These are phyloP conservation scores for Pseudomyrmex cubaensis DNA, from an alignment of 1,140 invertebrate genomes.

Conservation along the genomic window DNA sequence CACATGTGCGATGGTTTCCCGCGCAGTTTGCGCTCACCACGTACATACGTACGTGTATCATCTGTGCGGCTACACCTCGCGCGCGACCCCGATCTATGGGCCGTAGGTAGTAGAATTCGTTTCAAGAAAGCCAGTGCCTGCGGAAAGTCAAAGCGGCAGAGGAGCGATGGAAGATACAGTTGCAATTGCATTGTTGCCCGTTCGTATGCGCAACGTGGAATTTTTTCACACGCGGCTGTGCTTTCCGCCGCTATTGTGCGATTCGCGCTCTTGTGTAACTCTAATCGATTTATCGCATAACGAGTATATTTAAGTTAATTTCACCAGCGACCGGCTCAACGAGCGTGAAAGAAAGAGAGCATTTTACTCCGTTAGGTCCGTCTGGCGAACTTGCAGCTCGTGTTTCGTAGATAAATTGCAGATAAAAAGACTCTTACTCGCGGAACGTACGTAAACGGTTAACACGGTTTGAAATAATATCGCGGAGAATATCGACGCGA, in stretches of 20 bases:
- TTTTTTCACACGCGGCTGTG: constrained; percentile 67
- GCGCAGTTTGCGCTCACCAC: constrained; percentile 7
- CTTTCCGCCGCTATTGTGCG: constrained; percentile 48
- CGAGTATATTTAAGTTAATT: constrained; percentile 39
- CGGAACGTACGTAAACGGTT: neutral
- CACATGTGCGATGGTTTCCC: constrained; percentile 29
- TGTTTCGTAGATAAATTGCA: neutral
- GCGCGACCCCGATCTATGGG: constrained; percentile 66
- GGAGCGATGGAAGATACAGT: constrained; percentile 61
- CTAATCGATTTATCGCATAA: constrained; percentile 59
- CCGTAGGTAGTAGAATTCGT: constrained; percentile 62
- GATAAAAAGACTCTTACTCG: neutral
- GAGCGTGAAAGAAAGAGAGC: neutral
- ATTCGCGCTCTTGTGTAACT: constrained; percentile 61
- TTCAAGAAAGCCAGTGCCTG: constrained; percentile 54
- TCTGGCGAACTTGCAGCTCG: neutral
- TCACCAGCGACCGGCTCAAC: constrained; percentile 48
- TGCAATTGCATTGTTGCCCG: constrained; percentile 62
- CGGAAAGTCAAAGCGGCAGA: constrained; percentile 67
- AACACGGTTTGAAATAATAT: constrained; percentile 36
- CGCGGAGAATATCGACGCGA: neutral
- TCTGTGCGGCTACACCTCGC: neutral
- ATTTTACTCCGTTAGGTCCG: constrained; percentile 1
- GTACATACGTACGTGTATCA: constrained; percentile 6
- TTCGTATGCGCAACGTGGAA: constrained; percentile 57